Evolutionary conservation across 2,888 invertebrate species (phyloP).

Genomic region (Ceratothoa steindachneri): DNA sequence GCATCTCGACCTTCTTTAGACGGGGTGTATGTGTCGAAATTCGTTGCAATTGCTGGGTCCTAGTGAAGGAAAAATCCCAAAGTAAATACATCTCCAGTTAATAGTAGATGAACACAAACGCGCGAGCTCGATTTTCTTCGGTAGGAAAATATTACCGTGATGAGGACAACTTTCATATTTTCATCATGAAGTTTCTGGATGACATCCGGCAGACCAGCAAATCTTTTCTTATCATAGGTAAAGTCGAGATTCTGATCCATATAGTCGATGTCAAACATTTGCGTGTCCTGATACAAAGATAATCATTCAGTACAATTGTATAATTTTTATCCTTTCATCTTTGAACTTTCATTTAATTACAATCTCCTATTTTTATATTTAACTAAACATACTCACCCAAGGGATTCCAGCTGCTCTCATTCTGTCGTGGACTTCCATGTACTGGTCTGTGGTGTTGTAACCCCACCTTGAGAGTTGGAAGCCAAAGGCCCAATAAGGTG

Average conservation of each 20-base stretch:
- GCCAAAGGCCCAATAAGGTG: constrained; percentile 71
- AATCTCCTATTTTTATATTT: constrained; percentile 51
- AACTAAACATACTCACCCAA: constrained; percentile 68
- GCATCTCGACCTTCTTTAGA: constrained; percentile 24
- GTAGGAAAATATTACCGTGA: too few species aligned
- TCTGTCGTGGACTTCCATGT: constrained; percentile 63
- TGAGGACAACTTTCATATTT: constrained; percentile 47
- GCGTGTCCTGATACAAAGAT: constrained; percentile 60
- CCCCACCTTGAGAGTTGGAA: constrained; percentile 58
- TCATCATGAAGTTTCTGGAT: constrained; percentile 49
- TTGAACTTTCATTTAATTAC: background rate
- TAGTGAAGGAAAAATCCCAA: constrained; percentile 3
- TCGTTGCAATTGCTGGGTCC: constrained; percentile 41
- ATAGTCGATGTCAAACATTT: constrained; percentile 54
- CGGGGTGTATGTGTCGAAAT: constrained; percentile 40
- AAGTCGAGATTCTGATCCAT: constrained; percentile 54
- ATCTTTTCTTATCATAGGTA: constrained; percentile 50
- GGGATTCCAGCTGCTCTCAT: constrained; percentile 72
- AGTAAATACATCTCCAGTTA: too few species aligned
- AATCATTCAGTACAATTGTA: background rate
- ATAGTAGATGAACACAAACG: too few species aligned
- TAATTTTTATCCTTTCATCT: background rate
- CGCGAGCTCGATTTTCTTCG: too few species aligned
- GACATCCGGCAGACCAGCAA: constrained; percentile 49
- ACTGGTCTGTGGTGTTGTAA: constrained; percentile 64